Percentiles rank a stretch among this genome's conserved stretches.
phyloP scores from a whole-genome alignment of 2,113 vertebrate species.

The Cheirogaleus medius region DNA sequence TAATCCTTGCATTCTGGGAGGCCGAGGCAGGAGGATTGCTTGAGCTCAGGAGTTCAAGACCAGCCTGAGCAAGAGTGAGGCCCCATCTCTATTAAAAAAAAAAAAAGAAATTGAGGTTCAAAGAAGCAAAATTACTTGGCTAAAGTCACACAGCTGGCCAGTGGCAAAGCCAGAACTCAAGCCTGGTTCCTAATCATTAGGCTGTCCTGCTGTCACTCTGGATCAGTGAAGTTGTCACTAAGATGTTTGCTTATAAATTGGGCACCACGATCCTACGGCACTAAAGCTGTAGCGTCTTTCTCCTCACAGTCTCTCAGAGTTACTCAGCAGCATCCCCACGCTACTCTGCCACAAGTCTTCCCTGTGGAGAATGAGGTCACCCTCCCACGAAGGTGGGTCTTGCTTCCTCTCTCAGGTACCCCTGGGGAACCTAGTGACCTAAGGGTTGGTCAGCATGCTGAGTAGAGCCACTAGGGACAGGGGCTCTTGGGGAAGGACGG shows the following conservation, averaged over 20 bases:
- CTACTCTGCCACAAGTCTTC: neutral
- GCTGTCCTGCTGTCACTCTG: too few species aligned
- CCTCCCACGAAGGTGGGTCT: neutral
- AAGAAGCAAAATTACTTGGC: neutral
- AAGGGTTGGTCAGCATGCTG: neutral
- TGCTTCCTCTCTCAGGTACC: neutral
- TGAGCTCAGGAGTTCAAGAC: too few species aligned
- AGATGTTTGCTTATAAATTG: neutral
- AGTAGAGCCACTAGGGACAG: neutral
- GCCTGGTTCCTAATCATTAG: neutral
- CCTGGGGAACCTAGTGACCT: neutral
- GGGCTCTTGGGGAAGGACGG: neutral
- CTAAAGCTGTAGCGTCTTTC: neutral
- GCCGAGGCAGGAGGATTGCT: too few species aligned
- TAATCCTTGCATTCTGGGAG: too few species aligned
- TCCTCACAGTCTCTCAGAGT: neutral
- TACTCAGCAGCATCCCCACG: neutral
- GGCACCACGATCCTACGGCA: neutral
- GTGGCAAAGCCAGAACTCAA: neutral
- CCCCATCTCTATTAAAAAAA: too few species aligned
- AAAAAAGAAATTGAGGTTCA: neutral
- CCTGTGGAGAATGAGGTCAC: neutral
- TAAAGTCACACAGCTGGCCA: neutral
- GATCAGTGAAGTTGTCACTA: neutral
- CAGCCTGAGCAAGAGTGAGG: too few species aligned